phyloP scores from a whole-genome alignment of 35 echinoderm and acorn worm genomes.

The Hemicentrotus pulcherrimus region DNA sequence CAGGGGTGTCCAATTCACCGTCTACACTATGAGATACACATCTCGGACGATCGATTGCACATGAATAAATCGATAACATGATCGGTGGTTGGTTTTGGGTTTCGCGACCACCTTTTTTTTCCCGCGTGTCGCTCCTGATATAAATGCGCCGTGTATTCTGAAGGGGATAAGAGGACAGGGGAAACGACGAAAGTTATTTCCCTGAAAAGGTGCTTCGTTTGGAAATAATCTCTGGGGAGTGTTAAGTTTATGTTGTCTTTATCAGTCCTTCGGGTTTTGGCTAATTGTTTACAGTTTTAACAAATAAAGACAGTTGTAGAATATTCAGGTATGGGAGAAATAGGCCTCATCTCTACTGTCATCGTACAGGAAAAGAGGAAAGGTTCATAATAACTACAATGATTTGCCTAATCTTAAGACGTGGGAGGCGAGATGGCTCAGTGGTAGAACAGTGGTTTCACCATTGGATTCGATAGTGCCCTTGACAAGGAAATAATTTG shows the following conservation, averaged over 20 bases:
- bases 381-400: too few species aligned
- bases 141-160: background rate
- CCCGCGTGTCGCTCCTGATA: background rate
- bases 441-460: too few species aligned
- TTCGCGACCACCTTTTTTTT: slow-evolving; percentile 24
- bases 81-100: slow-evolving; percentile 45
- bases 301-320: background rate
- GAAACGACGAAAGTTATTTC: background rate
- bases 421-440: too few species aligned
- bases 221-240: background rate
- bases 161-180: background rate
- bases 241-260: background rate
- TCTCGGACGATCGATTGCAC: slow-evolving; percentile 31
- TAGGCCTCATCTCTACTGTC: too few species aligned
- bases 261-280: background rate
- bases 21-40: slow-evolving; percentile 31
- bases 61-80: slow-evolving; percentile 45
- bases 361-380: too few species aligned
- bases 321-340: background rate
- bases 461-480: too few species aligned
- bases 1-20: background rate
- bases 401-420: too few species aligned
- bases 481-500: too few species aligned
- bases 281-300: background rate
- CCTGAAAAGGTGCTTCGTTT: background rate